Base-by-base conservation (phyloP, 2,113 vertebrate species). In the Cisticola juncidis region DNA sequence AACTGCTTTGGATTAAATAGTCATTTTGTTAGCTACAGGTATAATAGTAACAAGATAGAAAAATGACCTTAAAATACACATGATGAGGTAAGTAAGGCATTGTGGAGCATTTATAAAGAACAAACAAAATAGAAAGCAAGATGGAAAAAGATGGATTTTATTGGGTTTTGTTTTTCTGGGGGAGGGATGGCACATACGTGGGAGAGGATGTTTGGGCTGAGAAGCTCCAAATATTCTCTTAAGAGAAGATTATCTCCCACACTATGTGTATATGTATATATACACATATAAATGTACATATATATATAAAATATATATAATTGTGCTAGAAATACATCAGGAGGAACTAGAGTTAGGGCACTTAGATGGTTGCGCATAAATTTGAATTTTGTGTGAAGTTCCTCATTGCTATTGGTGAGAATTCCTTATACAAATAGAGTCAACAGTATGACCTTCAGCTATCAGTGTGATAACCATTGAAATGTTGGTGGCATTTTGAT, bases 141-240 rank as follows among this genome's bases (percentile, higher is more conserved):
- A 29, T 57, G 42, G 53, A 5, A 83, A 33, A 31, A 61, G 12
- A 6, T 23, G 19, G 2, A 36, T 6, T 0, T 19, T 58, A 38
- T 45, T 29, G 19, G 4, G 2, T 26, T 62, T 45, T 35, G 9
- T 33, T 45, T 26, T 42, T 29, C 16, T 6, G 5, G 8, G 2
- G 14, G 5, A 16, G 7, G 8, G 9, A n/a, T n/a, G 38, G 19
- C 11, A 21, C 8, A 23, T 11, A 31, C 3, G 5, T 2, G 4
- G 33, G 42, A 53, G 29, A 35, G 4, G 12, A 13, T 69, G 11
- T 35, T 88, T 18, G 17, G 11, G 6, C 33, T 31, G 5, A 26
- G 22, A 5, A 62, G 19, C 14, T 74, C 36, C 57, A 76, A 35
- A 33, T 83, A 68, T 1, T 81, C 18, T 69, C 8, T 22, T 79